Percentiles rank a stretch among this genome's conserved stretches.
phyloP scores from a whole-genome alignment of 1,140 invertebrate genomes.

The Latrodectus geometricus region DNA sequence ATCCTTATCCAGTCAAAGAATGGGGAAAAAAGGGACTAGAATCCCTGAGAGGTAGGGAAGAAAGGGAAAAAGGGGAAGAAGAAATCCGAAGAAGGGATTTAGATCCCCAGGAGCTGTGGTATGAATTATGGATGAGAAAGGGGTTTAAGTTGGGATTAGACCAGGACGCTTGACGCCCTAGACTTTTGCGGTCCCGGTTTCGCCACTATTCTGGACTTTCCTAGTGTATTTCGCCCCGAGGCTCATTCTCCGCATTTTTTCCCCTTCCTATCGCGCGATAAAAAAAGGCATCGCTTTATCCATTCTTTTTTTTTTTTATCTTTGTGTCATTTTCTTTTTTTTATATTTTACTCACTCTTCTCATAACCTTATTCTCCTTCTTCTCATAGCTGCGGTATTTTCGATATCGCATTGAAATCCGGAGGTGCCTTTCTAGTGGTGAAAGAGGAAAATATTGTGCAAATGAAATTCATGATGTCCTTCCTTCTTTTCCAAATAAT shows the following conservation, averaged over 20 bases:
- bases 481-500: too few relatives aligned
- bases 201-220: not conserved
- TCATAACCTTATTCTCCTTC: not conserved
- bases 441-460: not conserved
- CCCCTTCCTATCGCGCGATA: not conserved
- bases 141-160: slow-evolving; percentile 49
- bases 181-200: not conserved
- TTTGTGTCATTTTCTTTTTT: not conserved
- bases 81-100: slow-evolving; percentile 45
- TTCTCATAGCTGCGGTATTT: not conserved
- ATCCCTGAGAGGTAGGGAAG: not conserved
- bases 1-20: not conserved
- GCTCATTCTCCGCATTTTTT: not conserved
- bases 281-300: not conserved
- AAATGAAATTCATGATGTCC: not conserved
- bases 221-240: not conserved
- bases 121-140: slow-evolving; percentile 55
- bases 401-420: not conserved
- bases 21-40: not conserved
- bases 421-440: not conserved
- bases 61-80: not conserved
- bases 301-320: not conserved
- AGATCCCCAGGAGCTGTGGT: slow-evolving; percentile 23
- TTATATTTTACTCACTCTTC: not conserved
- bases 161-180: slow-evolving; percentile 23